A percentile compares a stretch with the other conserved stretches of the same genome.
Evolutionary conservation across 2,888 invertebrate species (phyloP).

Genomic region (Gordius sp.): DNA sequence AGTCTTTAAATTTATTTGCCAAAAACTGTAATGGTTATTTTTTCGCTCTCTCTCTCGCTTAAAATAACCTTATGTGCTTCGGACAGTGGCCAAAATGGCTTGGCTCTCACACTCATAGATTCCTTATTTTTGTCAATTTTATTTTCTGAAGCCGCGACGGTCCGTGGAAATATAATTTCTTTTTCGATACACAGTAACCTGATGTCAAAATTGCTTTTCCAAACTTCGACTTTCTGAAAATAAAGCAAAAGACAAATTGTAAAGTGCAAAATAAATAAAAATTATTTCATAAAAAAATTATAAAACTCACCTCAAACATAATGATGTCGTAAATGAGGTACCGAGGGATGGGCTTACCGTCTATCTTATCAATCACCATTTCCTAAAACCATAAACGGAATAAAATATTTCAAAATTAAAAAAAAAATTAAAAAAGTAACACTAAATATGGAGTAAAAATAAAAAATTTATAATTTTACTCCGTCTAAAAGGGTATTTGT

Average conservation of each 20-base stretch:
- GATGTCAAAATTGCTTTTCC: conserved; percentile 46
- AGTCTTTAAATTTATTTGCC: too few species aligned
- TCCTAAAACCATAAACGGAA: conserved; percentile 39
- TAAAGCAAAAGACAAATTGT: conserved; percentile 21
- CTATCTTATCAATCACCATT: conserved; percentile 69
- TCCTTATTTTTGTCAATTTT: conserved; percentile 46
- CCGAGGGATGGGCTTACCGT: conserved; percentile 41
- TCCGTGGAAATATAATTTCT: conserved; percentile 36
- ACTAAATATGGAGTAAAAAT: conserved; percentile 19
- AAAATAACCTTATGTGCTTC: conserved; percentile 26
- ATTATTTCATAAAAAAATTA: conserved; percentile 16
- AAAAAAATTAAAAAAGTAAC: background rate
- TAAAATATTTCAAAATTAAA: conserved; percentile 17
- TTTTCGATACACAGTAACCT: conserved; percentile 46
- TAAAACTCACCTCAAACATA: conserved; percentile 38
- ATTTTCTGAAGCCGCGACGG: conserved; percentile 48
- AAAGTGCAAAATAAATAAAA: conserved; percentile 10
- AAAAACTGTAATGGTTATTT: too few species aligned
- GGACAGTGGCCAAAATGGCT: conserved; percentile 60
- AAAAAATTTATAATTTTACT: conserved; percentile 33
- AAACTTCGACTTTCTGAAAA: conserved; percentile 47
- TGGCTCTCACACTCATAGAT: conserved; percentile 63
- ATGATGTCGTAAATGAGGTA: conserved; percentile 83
- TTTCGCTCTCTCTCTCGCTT: too few species aligned
- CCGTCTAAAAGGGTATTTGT: conserved; percentile 64